These are phyloP conservation scores for Malacoctenus gilli DNA, from an alignment of 2,797 vertebrate genomes.

Conservation along the genomic window DNA sequence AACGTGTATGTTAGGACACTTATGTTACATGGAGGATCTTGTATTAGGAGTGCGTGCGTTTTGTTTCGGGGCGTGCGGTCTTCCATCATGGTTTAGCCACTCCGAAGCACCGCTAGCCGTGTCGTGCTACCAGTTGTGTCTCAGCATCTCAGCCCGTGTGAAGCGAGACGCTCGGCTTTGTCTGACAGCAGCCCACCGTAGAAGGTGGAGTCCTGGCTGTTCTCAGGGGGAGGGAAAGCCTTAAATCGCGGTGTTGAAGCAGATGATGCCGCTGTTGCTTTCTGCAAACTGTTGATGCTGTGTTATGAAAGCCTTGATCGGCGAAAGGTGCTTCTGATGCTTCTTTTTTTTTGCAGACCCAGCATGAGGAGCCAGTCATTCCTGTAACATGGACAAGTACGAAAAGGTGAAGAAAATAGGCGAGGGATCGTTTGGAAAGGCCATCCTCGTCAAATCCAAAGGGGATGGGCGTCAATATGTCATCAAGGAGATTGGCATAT, in stretches of 20 bases:
- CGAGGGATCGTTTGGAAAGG: constrained; percentile 98
- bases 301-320: too few species aligned
- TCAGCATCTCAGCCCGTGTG: constrained; percentile 37
- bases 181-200: constrained; percentile 3
- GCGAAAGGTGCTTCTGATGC: too few species aligned
- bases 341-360: constrained; percentile 37
- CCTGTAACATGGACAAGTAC: constrained; percentile 92
- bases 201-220: too few species aligned
- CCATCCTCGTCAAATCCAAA: constrained; percentile 92
- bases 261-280: too few species aligned
- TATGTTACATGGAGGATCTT: too few species aligned
- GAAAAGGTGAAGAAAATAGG: constrained; percentile 93
- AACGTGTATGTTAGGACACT: too few species aligned
- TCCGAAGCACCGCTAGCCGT: constrained; percentile 51
- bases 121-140: constrained; percentile 29
- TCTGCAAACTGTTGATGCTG: too few species aligned
- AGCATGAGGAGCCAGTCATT: constrained; percentile 66
- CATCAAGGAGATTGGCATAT: constrained; percentile 98
- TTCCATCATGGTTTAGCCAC: constrained; percentile 4
- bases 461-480: constrained; percentile 91
- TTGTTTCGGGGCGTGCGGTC: neutral
- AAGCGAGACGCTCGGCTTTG: neutral
- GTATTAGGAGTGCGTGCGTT: neutral
- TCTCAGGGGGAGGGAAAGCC: too few species aligned
- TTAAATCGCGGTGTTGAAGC: too few species aligned